These are phyloP conservation scores for Belonocnema kinseyi DNA, from an alignment of 1,140 invertebrate species.

Conservation along the genomic window DNA sequence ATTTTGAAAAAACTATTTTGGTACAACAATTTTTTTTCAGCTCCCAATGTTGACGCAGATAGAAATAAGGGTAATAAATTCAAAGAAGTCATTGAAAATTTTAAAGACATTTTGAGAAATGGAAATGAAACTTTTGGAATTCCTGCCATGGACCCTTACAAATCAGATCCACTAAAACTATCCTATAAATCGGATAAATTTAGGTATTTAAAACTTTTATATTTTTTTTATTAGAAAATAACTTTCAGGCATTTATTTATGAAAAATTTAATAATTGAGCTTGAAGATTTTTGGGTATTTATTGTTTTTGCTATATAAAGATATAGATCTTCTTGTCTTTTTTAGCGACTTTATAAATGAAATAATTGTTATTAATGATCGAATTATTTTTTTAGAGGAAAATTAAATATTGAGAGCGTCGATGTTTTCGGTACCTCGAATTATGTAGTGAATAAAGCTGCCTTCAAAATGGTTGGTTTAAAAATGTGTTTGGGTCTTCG, in stretches of 20 bases:
- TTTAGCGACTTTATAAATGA: no score
- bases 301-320: no score
- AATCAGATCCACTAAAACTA: neutral
- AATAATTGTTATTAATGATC: no score
- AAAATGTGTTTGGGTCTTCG: constrained; percentile 35
- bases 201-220: neutral
- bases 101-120: constrained; percentile 34
- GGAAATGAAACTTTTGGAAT: constrained; percentile 40
- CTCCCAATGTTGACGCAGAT: no score
- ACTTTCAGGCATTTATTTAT: no score
- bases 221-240: neutral
- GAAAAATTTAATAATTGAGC: no score
- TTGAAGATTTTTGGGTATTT: no score
- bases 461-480: constrained; percentile 34
- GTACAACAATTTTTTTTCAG: neutral
- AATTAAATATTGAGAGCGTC: no score
- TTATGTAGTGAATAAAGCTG: neutral
- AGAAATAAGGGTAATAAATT: constrained; percentile 25
- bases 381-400: no score
- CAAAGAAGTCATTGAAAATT: constrained; percentile 31
- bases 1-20: neutral
- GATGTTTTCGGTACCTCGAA: no score
- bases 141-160: constrained; percentile 41
- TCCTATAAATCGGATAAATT: neutral
- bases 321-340: no score